Evolutionary conservation across 2,797 vertebrate genomes (phyloP).

Genomic region (Astyanax mexicanus): DNA sequence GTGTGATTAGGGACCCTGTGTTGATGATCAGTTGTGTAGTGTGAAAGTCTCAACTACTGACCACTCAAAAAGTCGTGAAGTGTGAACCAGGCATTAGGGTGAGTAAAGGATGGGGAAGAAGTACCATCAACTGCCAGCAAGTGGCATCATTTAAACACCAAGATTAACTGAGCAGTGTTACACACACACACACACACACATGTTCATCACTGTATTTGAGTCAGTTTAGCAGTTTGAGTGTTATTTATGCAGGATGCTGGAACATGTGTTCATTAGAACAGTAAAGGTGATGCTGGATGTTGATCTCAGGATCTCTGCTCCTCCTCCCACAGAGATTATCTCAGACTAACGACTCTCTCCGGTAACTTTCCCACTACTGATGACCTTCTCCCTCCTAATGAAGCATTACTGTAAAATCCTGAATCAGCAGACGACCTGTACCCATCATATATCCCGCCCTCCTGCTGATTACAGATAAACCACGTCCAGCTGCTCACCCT

Average conservation of each 20-base stretch:
- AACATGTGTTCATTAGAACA: background rate
- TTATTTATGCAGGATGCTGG: background rate
- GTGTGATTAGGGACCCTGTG: too few species aligned
- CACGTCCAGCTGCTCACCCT: background rate
- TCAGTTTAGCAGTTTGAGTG: background rate
- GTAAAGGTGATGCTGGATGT: background rate
- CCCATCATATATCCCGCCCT: background rate
- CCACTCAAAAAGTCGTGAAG: background rate
- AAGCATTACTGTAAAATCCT: background rate
- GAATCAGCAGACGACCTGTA: conserved; percentile 4
- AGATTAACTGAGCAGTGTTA: background rate
- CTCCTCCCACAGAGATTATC: background rate
- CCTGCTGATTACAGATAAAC: background rate
- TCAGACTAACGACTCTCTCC: background rate
- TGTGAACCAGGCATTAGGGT: too few species aligned
- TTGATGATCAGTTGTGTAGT: too few species aligned
- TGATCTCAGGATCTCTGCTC: background rate
- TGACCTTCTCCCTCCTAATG: conserved; percentile 1
- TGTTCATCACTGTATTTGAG: background rate
- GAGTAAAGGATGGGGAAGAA: too few species aligned
- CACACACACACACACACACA: background rate
- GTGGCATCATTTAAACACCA: conserved; percentile 4
- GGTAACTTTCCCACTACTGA: background rate
- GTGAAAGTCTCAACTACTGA: too few species aligned
- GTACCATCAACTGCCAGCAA: background rate